Conservation (phyloP, 2,113 vertebrate species). For the Atlantisia rogersi region DNA sequence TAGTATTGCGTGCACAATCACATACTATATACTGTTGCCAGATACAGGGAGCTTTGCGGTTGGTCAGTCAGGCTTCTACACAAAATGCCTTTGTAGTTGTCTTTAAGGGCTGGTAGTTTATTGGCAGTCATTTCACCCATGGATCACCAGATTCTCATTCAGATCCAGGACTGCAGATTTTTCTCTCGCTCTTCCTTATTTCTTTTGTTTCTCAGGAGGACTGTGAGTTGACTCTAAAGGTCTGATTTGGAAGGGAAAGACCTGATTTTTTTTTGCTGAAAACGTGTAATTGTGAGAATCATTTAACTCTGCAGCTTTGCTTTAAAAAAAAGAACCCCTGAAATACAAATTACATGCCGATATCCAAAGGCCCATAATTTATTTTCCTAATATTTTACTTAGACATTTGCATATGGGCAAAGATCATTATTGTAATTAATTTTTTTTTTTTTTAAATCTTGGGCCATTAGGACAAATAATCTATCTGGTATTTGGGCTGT, state of each 20-base stretch:
- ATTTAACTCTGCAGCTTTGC: neutral
- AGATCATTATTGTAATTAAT: neutral
- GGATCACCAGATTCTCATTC: slow-evolving; percentile 2
- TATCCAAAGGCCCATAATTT: neutral
- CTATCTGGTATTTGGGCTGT: neutral
- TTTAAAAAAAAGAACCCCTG: neutral
- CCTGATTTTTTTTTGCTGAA: neutral
- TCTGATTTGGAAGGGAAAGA: neutral
- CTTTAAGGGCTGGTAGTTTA: slow-evolving; percentile 14
- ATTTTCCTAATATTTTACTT: neutral
- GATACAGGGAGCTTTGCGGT: neutral
- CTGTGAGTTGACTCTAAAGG: neutral
- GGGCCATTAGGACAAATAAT: neutral
- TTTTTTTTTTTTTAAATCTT: neutral
- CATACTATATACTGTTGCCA: neutral
- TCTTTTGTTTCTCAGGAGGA: neutral
- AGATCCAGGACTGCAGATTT: neutral
- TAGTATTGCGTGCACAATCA: neutral
- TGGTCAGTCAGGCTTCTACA: slow-evolving; percentile 36
- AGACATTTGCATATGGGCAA: neutral
- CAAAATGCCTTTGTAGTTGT: slow-evolving; percentile 54
- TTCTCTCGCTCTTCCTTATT: neutral
- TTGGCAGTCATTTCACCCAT: neutral
- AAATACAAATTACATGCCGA: neutral
- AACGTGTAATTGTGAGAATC: neutral